Percentiles rank a stretch among this genome's conserved stretches.
phyloP scores from a whole-genome alignment of 2,797 vertebrate species.

The Melanotaenia parkinsoni region DNA sequence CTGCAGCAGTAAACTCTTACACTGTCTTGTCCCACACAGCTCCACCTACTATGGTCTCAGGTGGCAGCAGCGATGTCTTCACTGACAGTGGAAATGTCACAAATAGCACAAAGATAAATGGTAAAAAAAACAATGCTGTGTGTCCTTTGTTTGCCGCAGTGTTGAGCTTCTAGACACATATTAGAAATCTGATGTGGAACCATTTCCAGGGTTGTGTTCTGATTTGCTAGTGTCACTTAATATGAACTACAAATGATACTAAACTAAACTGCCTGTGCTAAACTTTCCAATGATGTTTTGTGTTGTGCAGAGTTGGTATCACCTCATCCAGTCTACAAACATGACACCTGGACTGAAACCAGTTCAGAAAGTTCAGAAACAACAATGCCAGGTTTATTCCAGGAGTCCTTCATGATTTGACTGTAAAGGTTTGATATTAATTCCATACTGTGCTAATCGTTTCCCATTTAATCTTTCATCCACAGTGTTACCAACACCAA shows the following conservation, averaged over 20 bases:
- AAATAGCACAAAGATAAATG: slow-evolving; percentile 3
- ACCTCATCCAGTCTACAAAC: slow-evolving; percentile 19
- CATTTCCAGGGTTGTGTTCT: background rate
- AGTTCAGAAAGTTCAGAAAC: slow-evolving; percentile 1
- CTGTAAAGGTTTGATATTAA: slow-evolving; percentile 1
- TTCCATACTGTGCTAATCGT: background rate
- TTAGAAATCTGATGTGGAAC: background rate
- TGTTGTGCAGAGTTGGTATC: slow-evolving; percentile 33
- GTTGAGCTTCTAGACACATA: background rate
- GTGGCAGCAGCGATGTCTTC: slow-evolving; percentile 1
- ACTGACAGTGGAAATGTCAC: background rate
- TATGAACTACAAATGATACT: background rate
- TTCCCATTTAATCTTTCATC: slow-evolving; percentile 1
- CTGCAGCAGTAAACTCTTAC: background rate
- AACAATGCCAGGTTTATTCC: slow-evolving; percentile 29
- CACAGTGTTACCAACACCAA: slow-evolving; percentile 28
- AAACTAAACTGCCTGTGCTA: background rate
- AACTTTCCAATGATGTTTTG: background rate
- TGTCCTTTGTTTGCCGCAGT: background rate
- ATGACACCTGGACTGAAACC: slow-evolving; percentile 18
- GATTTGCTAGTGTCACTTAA: background rate
- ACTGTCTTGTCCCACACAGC: slow-evolving; percentile 9
- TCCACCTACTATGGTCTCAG: background rate
- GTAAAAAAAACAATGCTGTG: slow-evolving; percentile 20
- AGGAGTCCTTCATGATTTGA: background rate